These are phyloP conservation scores for Meloidogyne hapla DNA, from an alignment of 1,140 invertebrate species.

Conservation along the genomic window DNA sequence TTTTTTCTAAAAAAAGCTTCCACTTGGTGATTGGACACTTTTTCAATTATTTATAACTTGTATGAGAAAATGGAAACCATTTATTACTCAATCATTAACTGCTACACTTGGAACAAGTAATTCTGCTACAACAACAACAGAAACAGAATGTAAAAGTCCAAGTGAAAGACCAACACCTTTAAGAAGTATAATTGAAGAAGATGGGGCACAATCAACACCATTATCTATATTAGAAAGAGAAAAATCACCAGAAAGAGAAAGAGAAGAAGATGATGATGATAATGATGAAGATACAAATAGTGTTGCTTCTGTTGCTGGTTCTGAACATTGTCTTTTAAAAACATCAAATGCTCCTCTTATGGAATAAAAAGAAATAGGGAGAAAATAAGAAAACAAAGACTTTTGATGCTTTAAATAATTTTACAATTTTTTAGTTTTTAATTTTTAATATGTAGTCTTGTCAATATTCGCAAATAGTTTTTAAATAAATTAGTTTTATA, in stretches of 20 bases:
- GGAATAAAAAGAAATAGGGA: not conserved
- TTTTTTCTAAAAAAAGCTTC: too few species aligned
- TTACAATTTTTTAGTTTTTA: too few species aligned
- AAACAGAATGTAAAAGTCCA: not conserved
- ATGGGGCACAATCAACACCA: not conserved
- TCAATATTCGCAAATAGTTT: too few species aligned
- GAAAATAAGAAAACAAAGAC: too few species aligned
- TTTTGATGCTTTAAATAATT: too few species aligned
- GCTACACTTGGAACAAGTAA: constrained; percentile 18
- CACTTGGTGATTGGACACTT: constrained; percentile 61
- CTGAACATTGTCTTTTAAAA: constrained; percentile 24
- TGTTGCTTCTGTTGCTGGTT: constrained; percentile 37
- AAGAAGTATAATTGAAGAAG: constrained; percentile 30
- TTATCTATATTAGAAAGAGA: constrained; percentile 7
- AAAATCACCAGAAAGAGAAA: not conserved
- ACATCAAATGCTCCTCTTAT: constrained; percentile 12
- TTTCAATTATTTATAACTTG: constrained; percentile 59
- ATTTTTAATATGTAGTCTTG: too few species aligned
- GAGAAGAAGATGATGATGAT: constrained; percentile 16
- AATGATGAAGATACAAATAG: constrained; percentile 40
- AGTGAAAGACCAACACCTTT: constrained; percentile 2
- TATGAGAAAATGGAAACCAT: constrained; percentile 52
- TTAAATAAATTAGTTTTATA: too few species aligned
- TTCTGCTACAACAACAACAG: not conserved
- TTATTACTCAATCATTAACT: constrained; percentile 28